Base-by-base conservation (phyloP, 1,140 invertebrate species). In the Pseudomyrmex sp. region DNA sequence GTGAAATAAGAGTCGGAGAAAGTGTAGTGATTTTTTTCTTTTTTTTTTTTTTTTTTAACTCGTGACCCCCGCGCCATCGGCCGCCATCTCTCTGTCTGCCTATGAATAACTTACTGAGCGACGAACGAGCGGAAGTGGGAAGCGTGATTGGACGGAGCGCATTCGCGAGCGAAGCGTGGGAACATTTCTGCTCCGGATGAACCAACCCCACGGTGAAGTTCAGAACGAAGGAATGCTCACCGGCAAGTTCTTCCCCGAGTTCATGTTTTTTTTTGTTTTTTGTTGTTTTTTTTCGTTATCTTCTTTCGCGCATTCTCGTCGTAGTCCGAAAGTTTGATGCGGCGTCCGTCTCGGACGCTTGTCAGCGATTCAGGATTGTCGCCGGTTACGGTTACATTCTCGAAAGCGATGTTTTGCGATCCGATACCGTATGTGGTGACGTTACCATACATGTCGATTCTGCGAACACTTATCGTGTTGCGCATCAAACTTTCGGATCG, bases 141-240 rank as follows among this genome's bases (percentile, higher is more conserved):
- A 66, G 54, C 70, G 72, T 66, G 70, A 72, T 83, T 69, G 85
- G 26, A 83, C 62, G 72, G 84, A 76, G 66, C 65, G 77, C 52
- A 86, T 87, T 83, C 84, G 70, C 70, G 44, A 20, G 54, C 66
- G 44, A 26, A 61, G 70, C 85, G 85, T 87, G 85, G 85, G 85
- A 87, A 87, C 72, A 74, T 56, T 77, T 59, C 56, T 63, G 59
- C 59, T 83, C 72, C 79, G 84, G 85, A 87, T 87, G 70, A 87
- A 65, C 62, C 84, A 50, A 63, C 69, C 44, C 35, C 35, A 77
- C 13, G 44, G 50, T 52, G 62, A 56, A 74, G 63, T 83, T 66
- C 62, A 70, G 58, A 54, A 68, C 83, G 23, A n/a, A 79, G 86
- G 86, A 83, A 88, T 88, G 87, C 69, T 77, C 86, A 82, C 86